Base-by-base conservation (phyloP, 2,797 vertebrate species). In the Tokudaia muenninki region DNA sequence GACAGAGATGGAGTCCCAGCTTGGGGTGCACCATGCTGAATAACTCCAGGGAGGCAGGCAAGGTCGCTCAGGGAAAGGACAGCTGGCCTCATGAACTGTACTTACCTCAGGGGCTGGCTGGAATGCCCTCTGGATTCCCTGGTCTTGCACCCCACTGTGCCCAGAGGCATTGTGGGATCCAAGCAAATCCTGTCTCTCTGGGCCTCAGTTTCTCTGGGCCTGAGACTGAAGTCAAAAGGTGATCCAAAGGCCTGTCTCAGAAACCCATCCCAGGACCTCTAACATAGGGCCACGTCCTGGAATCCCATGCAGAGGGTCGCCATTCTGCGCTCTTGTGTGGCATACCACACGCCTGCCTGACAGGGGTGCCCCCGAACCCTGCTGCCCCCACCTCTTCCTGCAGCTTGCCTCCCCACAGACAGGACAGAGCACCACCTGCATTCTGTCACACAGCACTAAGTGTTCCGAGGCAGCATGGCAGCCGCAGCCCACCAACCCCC, bases 221-320 rank as follows among this genome's bases (percentile, higher is more conserved):
- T 72, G 90, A 89, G 77, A 65, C 29, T 70, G 47, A 74, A 9
- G n/a, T 65, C 24, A 75, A 81, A 57, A 89, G 82, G 70, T 19
- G 1, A 72, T 13, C 22, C 41, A 74, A 89, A 61, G 3, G 24
- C 50, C 6, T 47, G 17, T 41, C 29, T n/a, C 80, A 59, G 55
- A 22, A 29, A 41, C 19, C 1, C 7, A 6, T 52, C 63, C 26
- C 37, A 17, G 1, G 31, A 70, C 22, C 14, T 93, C 61, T 41
- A 16, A 61, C 0, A 0, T 5, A 4, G 21, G 9, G 13, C 17
- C 37, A 50, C 47, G 17, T 34, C 17, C 37, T 3, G n/a, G 41
- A 50, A 3, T 13, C 14, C 41, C 59, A 31, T 3, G 0, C 1
- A 4, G 0, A 6, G 5, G 55, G 29, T 50, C 55, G 21, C 31